Conservation (phyloP, 2,797 vertebrate genomes). For the Heterohyrax brucei region DNA sequence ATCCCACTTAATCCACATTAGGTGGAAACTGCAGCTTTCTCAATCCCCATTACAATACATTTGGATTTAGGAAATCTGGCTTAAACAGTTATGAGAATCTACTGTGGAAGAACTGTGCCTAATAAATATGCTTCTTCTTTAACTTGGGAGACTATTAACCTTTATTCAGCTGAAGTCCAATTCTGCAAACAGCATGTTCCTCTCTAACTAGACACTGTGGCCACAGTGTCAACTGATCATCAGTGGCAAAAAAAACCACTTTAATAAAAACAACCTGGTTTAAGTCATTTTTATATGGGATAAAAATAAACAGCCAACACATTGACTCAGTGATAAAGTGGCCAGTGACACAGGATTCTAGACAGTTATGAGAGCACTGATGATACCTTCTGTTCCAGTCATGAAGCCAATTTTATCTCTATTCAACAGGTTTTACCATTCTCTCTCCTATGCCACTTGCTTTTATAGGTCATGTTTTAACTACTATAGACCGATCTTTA, state of each 20-base stretch:
- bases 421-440: not conserved
- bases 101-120: not conserved
- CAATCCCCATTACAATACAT: not conserved
- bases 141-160: constrained; percentile 2
- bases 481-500: constrained; percentile 34
- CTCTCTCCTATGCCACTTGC: not conserved
- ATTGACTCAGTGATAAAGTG: not conserved
- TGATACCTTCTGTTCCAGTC: not conserved
- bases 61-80: not conserved
- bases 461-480: constrained; percentile 24
- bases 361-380: not conserved
- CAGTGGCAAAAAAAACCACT: not conserved
- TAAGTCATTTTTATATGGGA: not conserved
- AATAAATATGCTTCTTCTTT: not conserved
- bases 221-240: not conserved
- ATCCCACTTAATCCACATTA: not conserved
- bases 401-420: not conserved
- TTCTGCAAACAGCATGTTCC: not conserved
- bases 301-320: not conserved
- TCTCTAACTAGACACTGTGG: not conserved
- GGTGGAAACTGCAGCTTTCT: not conserved
- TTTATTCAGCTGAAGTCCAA: not conserved
- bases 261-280: not conserved
- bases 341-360: not conserved
- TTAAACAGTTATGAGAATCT: not conserved